Evolutionary conservation across 30 jellyfish, hydroid and myxozoan genomes (phyloP).

Genomic region (Aurelia aurita): DNA sequence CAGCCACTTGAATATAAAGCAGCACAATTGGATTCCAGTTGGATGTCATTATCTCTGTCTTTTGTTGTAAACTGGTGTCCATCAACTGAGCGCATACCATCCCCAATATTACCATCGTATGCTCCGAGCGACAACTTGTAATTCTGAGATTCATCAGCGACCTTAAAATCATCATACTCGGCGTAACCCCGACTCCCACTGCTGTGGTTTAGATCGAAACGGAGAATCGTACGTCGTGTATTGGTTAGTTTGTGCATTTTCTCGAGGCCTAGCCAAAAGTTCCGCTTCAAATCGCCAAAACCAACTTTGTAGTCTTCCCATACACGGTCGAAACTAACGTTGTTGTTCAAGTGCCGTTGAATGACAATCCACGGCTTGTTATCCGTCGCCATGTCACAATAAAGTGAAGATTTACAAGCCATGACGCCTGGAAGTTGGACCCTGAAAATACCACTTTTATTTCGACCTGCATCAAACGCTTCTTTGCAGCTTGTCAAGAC

Average conservation of each 20-base stretch:
- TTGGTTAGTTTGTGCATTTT: slow-evolving; percentile 19
- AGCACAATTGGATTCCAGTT: slow-evolving; percentile 6
- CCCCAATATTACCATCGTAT: slow-evolving; percentile 14
- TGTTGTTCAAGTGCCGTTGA: slow-evolving; percentile 30
- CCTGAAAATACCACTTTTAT: not conserved
- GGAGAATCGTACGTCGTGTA: not conserved
- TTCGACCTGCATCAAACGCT: not conserved
- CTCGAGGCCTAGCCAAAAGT: slow-evolving; percentile 59
- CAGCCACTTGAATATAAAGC: not conserved
- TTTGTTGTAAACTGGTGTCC: slow-evolving; percentile 8
- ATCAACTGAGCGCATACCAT: not conserved
- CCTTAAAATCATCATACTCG: not conserved
- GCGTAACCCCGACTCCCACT: not conserved
- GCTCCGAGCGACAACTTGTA: slow-evolving; percentile 17
- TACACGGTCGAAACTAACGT: slow-evolving; percentile 11
- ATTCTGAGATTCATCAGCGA: not conserved
- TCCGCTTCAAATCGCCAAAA: slow-evolving; percentile 44
- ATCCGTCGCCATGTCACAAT: slow-evolving; percentile 53
- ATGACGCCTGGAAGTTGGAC: not conserved
- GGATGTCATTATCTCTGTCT: not conserved
- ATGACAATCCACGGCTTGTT: slow-evolving; percentile 44
- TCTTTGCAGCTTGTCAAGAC: not conserved
- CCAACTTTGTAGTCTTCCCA: slow-evolving; percentile 42
- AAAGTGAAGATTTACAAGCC: not conserved
- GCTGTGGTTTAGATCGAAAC: slow-evolving; percentile 12